Evolutionary conservation across 2,888 invertebrate species (phyloP), one percentile per base, ranked within the genome.

Genomic region (Leuctra nigra): DNA sequence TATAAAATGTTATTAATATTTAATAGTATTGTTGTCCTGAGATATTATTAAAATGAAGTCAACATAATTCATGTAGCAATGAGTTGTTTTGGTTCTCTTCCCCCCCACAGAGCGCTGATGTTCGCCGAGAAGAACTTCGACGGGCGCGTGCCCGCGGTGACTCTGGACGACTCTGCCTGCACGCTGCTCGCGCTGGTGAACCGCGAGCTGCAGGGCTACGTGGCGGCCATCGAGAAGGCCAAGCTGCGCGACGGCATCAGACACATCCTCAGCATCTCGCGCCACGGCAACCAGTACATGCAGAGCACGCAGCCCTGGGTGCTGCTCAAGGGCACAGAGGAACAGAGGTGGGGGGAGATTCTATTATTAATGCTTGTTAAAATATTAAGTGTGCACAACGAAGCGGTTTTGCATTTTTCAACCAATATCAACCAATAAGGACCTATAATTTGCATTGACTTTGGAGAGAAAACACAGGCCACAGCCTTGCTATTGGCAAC

Each of bases 211-310:
- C 76, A 78, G 39, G 81, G 79, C 1, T 95, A 92, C 68, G 77
- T 87, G 0, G 75, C 76, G 11, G 77, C 85, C 0, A 72, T 94
- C 73, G 89, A 91, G 66, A 83, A 82, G 64, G 86, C 86, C 0
- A 84, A 84, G 61, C 74, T 96, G 20, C 78, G 95, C 22, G 96
- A 97, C 66, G 91, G 90, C 0, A 79, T 98, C 16, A 78, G 88
- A 13, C 84, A 88, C 69, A 84, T 98, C 63, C 74, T 99, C 64
- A 80, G 82, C 1, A 86, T 98, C 58, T 95, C 97, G 0, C 82
- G 91, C 1, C 82, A 89, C 63, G 98, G 98, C 4, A 99, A 99
- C 77, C 94, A 94, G 67, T 96, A 91, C 70, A 93, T 99, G 87
- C 99, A 99, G 75, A 75, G 80, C 1, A 86, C 87, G 63, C 87